Base-by-base conservation (phyloP, 2,113 vertebrate genomes). In the Tenrec ecaudatus region DNA sequence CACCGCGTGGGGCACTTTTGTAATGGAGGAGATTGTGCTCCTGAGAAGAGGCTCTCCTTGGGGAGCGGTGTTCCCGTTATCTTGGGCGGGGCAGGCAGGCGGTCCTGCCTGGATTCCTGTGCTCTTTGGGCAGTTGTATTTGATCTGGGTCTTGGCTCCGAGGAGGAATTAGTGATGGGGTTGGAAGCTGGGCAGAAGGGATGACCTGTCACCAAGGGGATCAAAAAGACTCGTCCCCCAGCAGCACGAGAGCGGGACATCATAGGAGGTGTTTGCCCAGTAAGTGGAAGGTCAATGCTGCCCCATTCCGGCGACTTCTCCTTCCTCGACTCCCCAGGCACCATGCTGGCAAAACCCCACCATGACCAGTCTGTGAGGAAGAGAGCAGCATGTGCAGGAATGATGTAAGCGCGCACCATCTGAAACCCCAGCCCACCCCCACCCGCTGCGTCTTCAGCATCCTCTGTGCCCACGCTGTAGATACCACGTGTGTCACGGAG, bases 101-200 rank as follows among this genome's bases (percentile, higher is more conserved):
- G 31, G 36, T 14, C 20, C 33, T 17, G 53, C 57, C 19, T 27
- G 4, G 10, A 23, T 29, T 22, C 15, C 53, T 86, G 31, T 33
- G 29, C 33, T 71, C 78, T 23, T 11, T 0, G 47, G 47, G 47
- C 47, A 10, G 12, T 14, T 14, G 47, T 10, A 53, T 53, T 53
- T 53, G 47, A 53, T 53, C 76, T 6, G 58, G 15, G 19, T 38
- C 71, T 87, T 69, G 69, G 60, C 69, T 38, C 7, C 1, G 2
- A 73, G 58, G 47, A 82, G 64, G 47, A 25, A 80, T 85, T 79
- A 68, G 19, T 62, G 25, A 29, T 66, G 60, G 43, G 43, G 25
- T 86, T 38, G 69, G 53, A 82, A 88, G 23, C 3, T 25, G 66
- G 73, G 75, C 82, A 75, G 76, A 86, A 95, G 89, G 78, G 75